Evolutionary conservation across 2,113 vertebrate genomes (phyloP), one percentile per base, ranked within the genome.

Genomic region (Oreotrochilus melanogaster): DNA sequence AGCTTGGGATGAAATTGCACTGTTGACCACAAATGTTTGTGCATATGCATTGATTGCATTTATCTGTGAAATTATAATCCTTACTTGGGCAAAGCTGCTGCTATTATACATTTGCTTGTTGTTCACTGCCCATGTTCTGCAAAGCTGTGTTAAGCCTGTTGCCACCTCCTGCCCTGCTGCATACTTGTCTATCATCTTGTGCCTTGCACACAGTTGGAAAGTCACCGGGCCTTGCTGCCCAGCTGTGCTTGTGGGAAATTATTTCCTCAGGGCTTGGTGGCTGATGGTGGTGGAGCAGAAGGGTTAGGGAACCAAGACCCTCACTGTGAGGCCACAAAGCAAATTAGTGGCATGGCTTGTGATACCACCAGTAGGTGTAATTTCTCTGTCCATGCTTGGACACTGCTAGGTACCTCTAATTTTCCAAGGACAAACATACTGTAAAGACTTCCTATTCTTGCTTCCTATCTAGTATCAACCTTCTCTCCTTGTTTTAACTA

Each of bases 41-140:
- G 75, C 48, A 31, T 69, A 13, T n/a, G 39, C 33, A 39, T 33
- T 72, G 73, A 88, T 64, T 87, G 53, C 43, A 64, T 48, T 95
- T 93, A 83, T 33, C 75, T 91, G 81, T 76, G 54, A 86, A 75
- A 37, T 89, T 92, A 66, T 31, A 61, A 84, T 75, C 71, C 62
- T 64, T 60, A 10, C 48, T 91, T 2, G 2, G 24, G 75, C 45
- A 62, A 58, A 88, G 9, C 60, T 90, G 76, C 74, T 88, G 67
- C 25, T 42, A 23, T 88, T 54, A 17, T 67, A 28, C 1, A 3
- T 79, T 54, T 89, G 50, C 62, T 70, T 79, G 47, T 83, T 69
- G 18, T 65, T 62, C 48, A 50, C 9, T 62, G 24, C 53, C 16
- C 9, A 0, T 90, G 74, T 23, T 91, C 72, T 80, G 72, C 8